A percentile compares a stretch with the other conserved stretches of the same genome.
Evolutionary conservation across 2,888 invertebrate species (phyloP).

Genomic region (Stenodema calcarata): DNA sequence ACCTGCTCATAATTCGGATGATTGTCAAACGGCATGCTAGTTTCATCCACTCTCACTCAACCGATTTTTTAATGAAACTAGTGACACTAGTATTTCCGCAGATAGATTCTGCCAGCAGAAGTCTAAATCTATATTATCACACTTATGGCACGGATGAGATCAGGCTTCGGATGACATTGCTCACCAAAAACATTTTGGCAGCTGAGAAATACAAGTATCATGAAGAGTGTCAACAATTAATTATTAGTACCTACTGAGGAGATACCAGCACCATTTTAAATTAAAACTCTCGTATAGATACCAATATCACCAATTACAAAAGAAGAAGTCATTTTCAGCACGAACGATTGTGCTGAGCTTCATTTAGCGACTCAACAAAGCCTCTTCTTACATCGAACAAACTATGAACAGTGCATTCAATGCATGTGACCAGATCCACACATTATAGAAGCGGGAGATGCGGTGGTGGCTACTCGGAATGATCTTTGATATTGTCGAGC

Average conservation of each 20-base stretch:
- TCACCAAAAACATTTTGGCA: no score
- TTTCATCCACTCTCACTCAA: background rate
- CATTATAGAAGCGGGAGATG: background rate
- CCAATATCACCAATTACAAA: background rate
- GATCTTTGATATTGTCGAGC: slow-evolving; percentile 33
- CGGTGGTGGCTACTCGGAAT: background rate
- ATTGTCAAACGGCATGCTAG: no score
- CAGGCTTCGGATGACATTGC: background rate
- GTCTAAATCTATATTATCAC: background rate
- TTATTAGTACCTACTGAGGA: background rate
- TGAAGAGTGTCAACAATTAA: background rate
- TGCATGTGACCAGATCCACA: background rate
- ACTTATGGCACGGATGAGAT: background rate
- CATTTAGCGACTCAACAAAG: background rate
- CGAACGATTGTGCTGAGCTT: background rate
- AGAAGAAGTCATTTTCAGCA: background rate
- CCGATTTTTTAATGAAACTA: background rate
- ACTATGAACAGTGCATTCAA: background rate
- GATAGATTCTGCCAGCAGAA: background rate
- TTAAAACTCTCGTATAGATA: no score
- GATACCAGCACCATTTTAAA: background rate
- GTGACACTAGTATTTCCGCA: background rate
- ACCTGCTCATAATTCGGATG: background rate
- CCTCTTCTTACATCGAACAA: background rate
- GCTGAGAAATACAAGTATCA: no score